Percentiles rank a stretch among this genome's conserved stretches.
phyloP scores from a whole-genome alignment of 2,113 vertebrate genomes.

The Xiphophorus maculatus region DNA sequence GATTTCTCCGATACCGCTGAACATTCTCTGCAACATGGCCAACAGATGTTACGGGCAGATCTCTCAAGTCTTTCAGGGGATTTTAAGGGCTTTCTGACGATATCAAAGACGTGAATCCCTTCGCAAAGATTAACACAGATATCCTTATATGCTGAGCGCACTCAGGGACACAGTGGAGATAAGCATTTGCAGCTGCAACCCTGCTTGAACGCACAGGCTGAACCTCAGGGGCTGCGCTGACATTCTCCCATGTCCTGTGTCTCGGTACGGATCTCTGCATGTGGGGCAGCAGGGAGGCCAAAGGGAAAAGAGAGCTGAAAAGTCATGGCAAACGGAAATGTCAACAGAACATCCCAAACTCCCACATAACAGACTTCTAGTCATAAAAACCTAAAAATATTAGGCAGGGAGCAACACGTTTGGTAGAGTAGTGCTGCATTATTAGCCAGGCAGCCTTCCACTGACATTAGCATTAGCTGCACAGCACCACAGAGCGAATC shows the following conservation, averaged over 20 bases:
- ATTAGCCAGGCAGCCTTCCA: constrained; percentile 54
- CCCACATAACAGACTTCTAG: background rate
- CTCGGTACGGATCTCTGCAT: constrained; percentile 50
- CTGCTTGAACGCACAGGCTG: constrained; percentile 7
- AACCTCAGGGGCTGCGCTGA: constrained; percentile 64
- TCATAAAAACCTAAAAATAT: constrained; percentile 55
- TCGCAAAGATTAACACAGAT: constrained; percentile 62
- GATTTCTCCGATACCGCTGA: constrained; percentile 22
- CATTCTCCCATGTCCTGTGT: constrained; percentile 66
- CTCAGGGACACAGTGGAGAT: constrained; percentile 18
- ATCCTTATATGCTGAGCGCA: constrained; percentile 24
- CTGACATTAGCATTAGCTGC: constrained; percentile 43
- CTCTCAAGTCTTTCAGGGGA: constrained; percentile 44
- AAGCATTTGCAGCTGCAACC: constrained; percentile 33
- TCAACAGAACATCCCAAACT: constrained; percentile 23
- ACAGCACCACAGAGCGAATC: background rate
- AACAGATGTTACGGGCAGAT: constrained; percentile 38
- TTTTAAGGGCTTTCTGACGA: constrained; percentile 34
- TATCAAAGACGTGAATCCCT: constrained; percentile 60
- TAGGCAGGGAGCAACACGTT: constrained; percentile 31
- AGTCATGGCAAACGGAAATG: constrained; percentile 51
- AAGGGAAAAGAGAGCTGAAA: constrained; percentile 55
- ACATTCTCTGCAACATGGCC: constrained; percentile 21
- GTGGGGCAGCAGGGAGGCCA: constrained; percentile 64
- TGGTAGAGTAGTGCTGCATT: constrained; percentile 50